phyloP scores from a whole-genome alignment of 2,113 vertebrate species.

The Gymnorhina tibicen region DNA sequence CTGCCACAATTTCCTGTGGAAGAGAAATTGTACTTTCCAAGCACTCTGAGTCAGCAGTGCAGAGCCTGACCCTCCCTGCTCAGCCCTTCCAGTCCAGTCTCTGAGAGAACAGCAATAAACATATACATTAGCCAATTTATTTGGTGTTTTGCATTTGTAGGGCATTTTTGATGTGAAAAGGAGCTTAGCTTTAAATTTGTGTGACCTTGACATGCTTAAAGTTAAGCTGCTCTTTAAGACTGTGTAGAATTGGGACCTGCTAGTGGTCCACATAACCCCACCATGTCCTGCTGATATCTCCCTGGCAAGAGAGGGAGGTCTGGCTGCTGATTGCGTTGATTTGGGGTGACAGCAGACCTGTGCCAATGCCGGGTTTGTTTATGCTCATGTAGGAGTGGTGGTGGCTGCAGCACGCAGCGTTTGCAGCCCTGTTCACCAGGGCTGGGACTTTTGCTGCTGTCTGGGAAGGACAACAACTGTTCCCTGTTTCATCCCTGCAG shows the following conservation, averaged over 20 bases:
- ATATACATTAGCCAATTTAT: neutral
- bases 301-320: neutral
- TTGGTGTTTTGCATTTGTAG: neutral
- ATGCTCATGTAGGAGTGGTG: neutral
- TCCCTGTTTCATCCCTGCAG: neutral
- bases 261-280: rapidly evolving
- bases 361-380: neutral
- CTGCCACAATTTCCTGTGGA: neutral
- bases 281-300: rapidly evolving
- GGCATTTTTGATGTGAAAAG: neutral
- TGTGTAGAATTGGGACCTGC: neutral
- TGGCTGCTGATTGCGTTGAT: neutral
- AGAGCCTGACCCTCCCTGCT: neutral
- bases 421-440: rapidly evolving
- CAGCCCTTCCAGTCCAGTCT: neutral
- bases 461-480: neutral
- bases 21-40: neutral
- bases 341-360: neutral
- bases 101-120: neutral
- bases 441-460: neutral
- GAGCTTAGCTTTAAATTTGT: neutral
- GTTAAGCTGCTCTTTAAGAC: neutral
- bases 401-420: rapidly evolving
- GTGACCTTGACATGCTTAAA: neutral
- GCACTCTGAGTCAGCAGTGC: neutral